Evolutionary conservation across 2,888 invertebrate genomes (phyloP), one percentile per base, ranked within the genome.

Genomic region (Sipunculus nudus): DNA sequence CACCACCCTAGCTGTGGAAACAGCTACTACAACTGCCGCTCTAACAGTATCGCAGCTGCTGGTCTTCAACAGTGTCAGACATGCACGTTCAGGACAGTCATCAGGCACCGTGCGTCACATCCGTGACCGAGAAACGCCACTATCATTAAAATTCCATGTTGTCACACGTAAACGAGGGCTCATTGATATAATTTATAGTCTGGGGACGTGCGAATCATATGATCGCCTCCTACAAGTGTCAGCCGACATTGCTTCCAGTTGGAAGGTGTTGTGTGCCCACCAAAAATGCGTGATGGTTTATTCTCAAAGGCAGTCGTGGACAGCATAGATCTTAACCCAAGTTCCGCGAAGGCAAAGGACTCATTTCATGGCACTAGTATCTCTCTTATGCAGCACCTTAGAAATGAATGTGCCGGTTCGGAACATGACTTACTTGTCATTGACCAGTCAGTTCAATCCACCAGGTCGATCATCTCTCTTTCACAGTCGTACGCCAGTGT

Each of bases 21-120:
- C 13, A 43, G 8, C 43, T 19, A 19, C 43, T 19, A 43, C 43
- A 16, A 43, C 13, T 43, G 43, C 43, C 8, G 43, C 43, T 19
- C 21, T 16, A 10, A 16, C 43, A 10, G 19, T 43, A 10, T 43
- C 43, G 16, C 43, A 43, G 43, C 21, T 43, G 43, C 21, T 43
- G 21, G 43, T 43, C 10, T 43, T 43, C 43, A 43, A 43, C 43
- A 43, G 16, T 21, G 43, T 43, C 43, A 43, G 19, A 43, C 43
- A 43, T 43, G 21, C 8, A 19, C 43, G 43, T 16, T 16, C 16
- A 10, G 21, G 10, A 21, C 43, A 10, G 21, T 16, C 43, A 43
- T 16, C 21, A n/a, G 21, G n/a, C n/a, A n/a, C n/a, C n/a, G n/a
- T 21, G 8, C 43, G 43, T 19, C 43, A 43, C 43, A 43, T 16